A percentile compares a stretch with the other conserved stretches of the same genome.
These are phyloP conservation scores for Lates japonicus DNA, from an alignment of 2,797 vertebrate genomes.

Conservation along the genomic window DNA sequence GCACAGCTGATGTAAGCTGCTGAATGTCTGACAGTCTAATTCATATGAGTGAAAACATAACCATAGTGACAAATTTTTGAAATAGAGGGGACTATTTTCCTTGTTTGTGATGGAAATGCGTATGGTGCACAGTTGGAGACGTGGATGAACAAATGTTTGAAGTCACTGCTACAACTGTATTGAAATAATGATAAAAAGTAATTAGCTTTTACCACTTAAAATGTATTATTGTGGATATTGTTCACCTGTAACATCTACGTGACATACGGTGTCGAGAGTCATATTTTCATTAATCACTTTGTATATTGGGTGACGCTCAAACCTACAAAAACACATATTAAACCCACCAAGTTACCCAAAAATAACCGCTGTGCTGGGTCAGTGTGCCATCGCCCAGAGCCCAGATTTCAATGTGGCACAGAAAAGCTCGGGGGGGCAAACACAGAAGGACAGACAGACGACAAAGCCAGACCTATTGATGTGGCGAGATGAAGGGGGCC, in stretches of 20 bases:
- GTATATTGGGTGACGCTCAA: neutral
- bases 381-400: slow-evolving; percentile 43
- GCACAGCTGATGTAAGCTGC: slow-evolving; percentile 9
- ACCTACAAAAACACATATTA: slow-evolving; percentile 8
- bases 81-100: neutral
- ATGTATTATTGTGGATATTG: neutral
- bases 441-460: slow-evolving; percentile 49
- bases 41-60: slow-evolving; percentile 12
- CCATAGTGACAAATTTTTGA: neutral
- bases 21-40: slow-evolving; percentile 10
- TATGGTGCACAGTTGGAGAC: neutral
- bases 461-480: slow-evolving; percentile 78
- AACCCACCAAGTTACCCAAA: slow-evolving; percentile 16
- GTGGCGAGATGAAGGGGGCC: slow-evolving; percentile 76
- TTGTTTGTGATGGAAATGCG: neutral
- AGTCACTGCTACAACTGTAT: neutral
- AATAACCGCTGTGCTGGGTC: slow-evolving; percentile 47
- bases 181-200: neutral
- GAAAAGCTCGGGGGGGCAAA: slow-evolving; percentile 57
- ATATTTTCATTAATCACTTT: slow-evolving; percentile 1
- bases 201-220: neutral
- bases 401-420: slow-evolving; percentile 52
- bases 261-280: neutral
- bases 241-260: neutral
- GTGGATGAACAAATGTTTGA: neutral